Conservation (phyloP, 1,140 invertebrate genomes). For the Hesperophylax magnus region DNA sequence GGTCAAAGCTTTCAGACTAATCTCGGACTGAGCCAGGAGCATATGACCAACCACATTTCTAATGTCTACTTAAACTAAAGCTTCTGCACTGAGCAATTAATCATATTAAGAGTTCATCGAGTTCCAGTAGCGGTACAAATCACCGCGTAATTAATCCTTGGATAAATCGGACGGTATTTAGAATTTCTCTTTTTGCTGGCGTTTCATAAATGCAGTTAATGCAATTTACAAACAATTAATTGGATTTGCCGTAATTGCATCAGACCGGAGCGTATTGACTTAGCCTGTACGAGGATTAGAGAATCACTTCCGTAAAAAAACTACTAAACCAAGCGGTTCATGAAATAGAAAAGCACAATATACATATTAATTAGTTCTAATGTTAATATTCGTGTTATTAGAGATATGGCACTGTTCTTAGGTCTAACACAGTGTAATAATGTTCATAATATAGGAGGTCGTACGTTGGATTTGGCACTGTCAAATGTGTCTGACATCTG, state of each 20-base stretch:
- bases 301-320: constrained; percentile 39
- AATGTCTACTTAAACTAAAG: too few species aligned
- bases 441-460: too few species aligned
- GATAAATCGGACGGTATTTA: constrained; percentile 15
- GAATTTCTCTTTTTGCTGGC: constrained; percentile 24
- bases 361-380: too few species aligned
- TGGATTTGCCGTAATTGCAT: constrained; percentile 56
- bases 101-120: constrained; percentile 1
- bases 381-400: too few species aligned
- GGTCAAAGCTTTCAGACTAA: too few species aligned
- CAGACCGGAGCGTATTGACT: constrained; percentile 31
- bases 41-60: too few species aligned
- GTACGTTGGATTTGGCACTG: too few species aligned
- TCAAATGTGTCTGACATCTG: too few species aligned
- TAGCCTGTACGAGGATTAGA: constrained; percentile 28
- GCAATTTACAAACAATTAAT: constrained; percentile 57
- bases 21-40: too few species aligned
- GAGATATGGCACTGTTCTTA: too few species aligned
- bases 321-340: neutral
- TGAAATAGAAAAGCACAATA: too few species aligned
- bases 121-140: neutral
- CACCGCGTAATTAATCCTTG: constrained; percentile 24
- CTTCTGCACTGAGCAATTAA: neutral
- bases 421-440: too few species aligned
- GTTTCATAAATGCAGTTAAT: constrained; percentile 54